Percentiles rank a stretch among this genome's conserved stretches.
These are phyloP conservation scores for Anthoptus insignis DNA, from an alignment of 2,888 invertebrate species.

Conservation along the genomic window DNA sequence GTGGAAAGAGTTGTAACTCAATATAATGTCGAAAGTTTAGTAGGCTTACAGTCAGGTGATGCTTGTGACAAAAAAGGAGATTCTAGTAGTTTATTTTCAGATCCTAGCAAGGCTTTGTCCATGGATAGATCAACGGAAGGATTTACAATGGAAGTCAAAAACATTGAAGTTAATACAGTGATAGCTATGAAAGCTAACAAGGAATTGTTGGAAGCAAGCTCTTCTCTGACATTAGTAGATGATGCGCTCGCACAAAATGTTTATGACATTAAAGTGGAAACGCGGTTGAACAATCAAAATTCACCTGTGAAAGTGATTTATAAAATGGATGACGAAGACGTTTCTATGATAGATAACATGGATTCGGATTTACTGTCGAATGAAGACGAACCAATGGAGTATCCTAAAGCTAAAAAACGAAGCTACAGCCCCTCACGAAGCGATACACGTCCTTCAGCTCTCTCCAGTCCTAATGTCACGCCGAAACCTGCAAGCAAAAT, in stretches of 20 bases:
- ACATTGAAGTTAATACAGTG: slow-evolving; percentile 66
- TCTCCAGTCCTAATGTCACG: slow-evolving; percentile 50
- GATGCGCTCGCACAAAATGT: slow-evolving; percentile 53
- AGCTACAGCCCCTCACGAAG: slow-evolving; percentile 57
- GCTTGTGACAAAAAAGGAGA: slow-evolving; percentile 41
- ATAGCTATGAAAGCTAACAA: slow-evolving; percentile 72
- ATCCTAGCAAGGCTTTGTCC: slow-evolving; percentile 51
- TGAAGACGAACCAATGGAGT: slow-evolving; percentile 44
- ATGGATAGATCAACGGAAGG: slow-evolving; percentile 57
- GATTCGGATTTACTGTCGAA: slow-evolving; percentile 54
- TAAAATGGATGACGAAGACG: slow-evolving; percentile 45
- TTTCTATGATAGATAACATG: slow-evolving; percentile 39
- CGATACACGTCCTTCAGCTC: slow-evolving; percentile 41
- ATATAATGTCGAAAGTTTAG: slow-evolving; percentile 41
- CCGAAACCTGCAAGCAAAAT: slow-evolving; percentile 70
- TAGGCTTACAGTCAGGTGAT: slow-evolving; percentile 49
- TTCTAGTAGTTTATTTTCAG: slow-evolving; percentile 47
- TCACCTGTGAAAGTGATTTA: slow-evolving; percentile 58
- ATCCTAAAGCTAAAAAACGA: slow-evolving; percentile 61
- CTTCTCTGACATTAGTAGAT: slow-evolving; percentile 73
- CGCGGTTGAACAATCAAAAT: slow-evolving; percentile 12
- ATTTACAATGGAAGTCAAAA: slow-evolving; percentile 50
- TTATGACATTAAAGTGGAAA: slow-evolving; percentile 48
- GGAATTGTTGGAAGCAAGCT: slow-evolving; percentile 64
- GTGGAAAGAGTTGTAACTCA: slow-evolving; percentile 36